Conservation (phyloP, 2,113 vertebrate species). For the Eublepharis macularius region DNA sequence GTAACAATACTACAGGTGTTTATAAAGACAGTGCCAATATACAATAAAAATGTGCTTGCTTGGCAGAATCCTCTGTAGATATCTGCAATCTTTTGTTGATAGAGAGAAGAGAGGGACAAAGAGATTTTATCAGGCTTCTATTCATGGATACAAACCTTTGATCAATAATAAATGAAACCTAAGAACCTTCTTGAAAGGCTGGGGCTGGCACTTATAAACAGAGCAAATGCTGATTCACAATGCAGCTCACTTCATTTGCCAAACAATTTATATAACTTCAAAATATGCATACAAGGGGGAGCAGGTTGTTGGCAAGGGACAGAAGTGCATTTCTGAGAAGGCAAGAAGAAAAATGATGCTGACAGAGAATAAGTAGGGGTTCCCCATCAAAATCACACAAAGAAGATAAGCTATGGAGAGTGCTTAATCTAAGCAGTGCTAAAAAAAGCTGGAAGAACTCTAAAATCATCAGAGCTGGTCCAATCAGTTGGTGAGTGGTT, state of each 20-base stretch:
- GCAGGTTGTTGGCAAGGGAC: not conserved
- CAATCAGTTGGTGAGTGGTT: not conserved
- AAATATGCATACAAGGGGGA: conserved; percentile 26
- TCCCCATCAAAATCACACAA: not conserved
- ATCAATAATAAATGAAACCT: conserved; percentile 54
- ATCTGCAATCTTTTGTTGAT: conserved; percentile 39
- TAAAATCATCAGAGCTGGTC: not conserved
- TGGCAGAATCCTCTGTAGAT: conserved; percentile 37
- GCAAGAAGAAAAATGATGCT: conserved; percentile 32
- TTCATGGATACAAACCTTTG: conserved; percentile 53
- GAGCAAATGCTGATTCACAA: conserved; percentile 35
- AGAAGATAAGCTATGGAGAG: not conserved
- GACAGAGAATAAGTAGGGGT: conserved; percentile 8
- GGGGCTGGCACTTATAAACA: conserved; percentile 41
- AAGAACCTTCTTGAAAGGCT: conserved; percentile 53
- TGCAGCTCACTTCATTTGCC: conserved; percentile 49
- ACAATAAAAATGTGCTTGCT: conserved; percentile 4
- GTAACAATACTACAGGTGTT: not conserved
- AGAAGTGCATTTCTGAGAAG: conserved; percentile 26
- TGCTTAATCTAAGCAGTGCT: not conserved
- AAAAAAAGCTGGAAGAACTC: not conserved
- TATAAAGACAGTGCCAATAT: not conserved
- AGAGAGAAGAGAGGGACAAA: conserved; percentile 40
- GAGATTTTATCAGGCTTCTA: conserved; percentile 42
- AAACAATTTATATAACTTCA: conserved; percentile 45